Base-by-base conservation (phyloP, 2,888 invertebrate species). In the Agapostemon virescens region DNA sequence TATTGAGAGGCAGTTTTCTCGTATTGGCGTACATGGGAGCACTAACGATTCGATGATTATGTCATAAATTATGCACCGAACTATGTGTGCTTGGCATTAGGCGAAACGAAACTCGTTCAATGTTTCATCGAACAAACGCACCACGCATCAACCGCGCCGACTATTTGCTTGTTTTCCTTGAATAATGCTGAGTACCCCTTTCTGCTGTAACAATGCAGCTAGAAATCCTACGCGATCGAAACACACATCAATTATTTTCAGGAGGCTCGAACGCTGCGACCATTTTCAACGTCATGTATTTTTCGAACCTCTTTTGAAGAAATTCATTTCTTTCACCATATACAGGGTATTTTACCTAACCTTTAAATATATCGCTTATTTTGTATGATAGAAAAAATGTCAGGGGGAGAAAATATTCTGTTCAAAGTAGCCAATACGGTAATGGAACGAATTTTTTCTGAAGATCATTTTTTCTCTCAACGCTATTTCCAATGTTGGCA, bases 41-140 rank as follows among this genome's bases (percentile, higher is more conserved):
- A 33, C 49, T 55, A 77, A 82, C 66, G 64, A 79, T 77, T 75
- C 45, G 58, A 68, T 76, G 82, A 87, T 87, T 86, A 81, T 67
- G 69, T 45, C 68, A 74, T 81, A 81, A 81, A 87, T 87, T 81
- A 85, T 79, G 61, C 70, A 77, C 42, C 11, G 36, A 55, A 26
- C 17, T 33, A 17, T 23, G n/a, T 26, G 17, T 42, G 49, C 40
- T 42, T 68, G 40, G 63, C 64, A 75, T 81, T 63, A 36, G 71
- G 49, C 30, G 74, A 75, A 78, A 75, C 68, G 73, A 69, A 77
- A 75, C 49, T 55, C 30, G 70, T 77, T 84, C 49, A 86, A 84
- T 78, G 61, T 80, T 84, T 79, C 73, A 74, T 30, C 42, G 33
- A 33, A 70, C 55, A 76, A 84, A 81, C 66, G 52, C 66, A 45